Conservation (phyloP, 1,140 invertebrate species). For the Hycleus cichorii region DNA sequence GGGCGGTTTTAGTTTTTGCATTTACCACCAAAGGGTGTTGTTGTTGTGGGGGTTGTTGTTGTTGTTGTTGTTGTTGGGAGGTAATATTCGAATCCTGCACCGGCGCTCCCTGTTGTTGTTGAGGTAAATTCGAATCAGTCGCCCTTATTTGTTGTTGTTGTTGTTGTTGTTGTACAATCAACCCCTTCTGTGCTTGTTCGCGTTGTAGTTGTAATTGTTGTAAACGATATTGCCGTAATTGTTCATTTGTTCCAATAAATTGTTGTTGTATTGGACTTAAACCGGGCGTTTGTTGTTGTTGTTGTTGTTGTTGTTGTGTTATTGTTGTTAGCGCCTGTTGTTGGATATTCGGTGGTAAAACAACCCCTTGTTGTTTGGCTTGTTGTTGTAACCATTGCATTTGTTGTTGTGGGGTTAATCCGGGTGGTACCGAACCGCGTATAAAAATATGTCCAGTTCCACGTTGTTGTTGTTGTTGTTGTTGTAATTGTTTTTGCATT, state of each 20-base stretch:
- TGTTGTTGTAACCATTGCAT: constrained; percentile 59
- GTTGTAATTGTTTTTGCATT: constrained; percentile 10
- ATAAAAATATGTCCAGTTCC: constrained; percentile 41
- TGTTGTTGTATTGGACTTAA: constrained; percentile 43
- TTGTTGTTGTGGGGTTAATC: constrained; percentile 56
- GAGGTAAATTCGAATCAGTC: constrained; percentile 40
- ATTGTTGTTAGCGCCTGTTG: constrained; percentile 31
- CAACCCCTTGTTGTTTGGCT: constrained; percentile 49
- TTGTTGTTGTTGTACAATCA: constrained; percentile 17
- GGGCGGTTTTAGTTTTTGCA: constrained; percentile 88
- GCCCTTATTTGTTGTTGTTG: constrained; percentile 44
- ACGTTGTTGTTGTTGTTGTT: constrained; percentile 40
- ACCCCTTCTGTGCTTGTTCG: constrained; percentile 41
- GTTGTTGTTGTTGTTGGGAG: neutral
- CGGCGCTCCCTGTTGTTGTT: constrained; percentile 18
- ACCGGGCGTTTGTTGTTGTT: constrained; percentile 38
- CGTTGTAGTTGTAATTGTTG: constrained; percentile 50
- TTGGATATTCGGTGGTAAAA: constrained; percentile 37
- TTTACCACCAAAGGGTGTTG: constrained; percentile 58
- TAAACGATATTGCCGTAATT: constrained; percentile 47
- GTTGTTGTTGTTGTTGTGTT: constrained; percentile 21
- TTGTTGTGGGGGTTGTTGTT: neutral
- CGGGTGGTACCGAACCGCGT: constrained; percentile 47
- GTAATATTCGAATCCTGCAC: neutral
- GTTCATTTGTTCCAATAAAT: constrained; percentile 48